These are phyloP conservation scores for Megalonaias nervosa DNA, from an alignment of 1,140 invertebrate genomes.

Conservation along the genomic window DNA sequence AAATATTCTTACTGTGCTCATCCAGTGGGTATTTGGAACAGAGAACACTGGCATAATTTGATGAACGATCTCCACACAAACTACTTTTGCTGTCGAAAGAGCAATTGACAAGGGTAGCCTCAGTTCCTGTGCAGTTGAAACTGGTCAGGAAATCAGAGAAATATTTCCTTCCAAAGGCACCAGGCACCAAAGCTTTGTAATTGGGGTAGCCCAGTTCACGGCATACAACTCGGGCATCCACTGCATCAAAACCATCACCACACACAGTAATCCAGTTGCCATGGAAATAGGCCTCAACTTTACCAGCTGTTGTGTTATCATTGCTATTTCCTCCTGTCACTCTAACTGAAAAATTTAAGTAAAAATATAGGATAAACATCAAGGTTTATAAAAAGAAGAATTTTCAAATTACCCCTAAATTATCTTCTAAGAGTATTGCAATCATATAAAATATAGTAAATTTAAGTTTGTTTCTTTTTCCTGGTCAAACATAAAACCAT, in stretches of 20 bases:
- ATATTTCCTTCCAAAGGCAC: conserved; percentile 40
- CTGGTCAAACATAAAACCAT: too few relatives aligned
- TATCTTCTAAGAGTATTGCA: too few relatives aligned
- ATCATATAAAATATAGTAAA: too few relatives aligned
- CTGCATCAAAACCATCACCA: conserved; percentile 51
- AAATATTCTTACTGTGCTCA: conserved; percentile 28
- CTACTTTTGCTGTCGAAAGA: conserved; percentile 15
- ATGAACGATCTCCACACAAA: conserved; percentile 34
- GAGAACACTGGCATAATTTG: conserved; percentile 45
- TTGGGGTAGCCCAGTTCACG: conserved; percentile 62
- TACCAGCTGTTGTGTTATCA: conserved; percentile 37
- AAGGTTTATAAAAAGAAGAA: background rate
- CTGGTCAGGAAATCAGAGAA: conserved; percentile 33
- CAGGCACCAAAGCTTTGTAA: conserved; percentile 39
- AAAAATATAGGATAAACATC: background rate
- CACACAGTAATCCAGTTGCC: conserved; percentile 59
- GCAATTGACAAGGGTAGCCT: conserved; percentile 41
- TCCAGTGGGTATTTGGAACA: conserved; percentile 46
- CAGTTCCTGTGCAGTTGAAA: conserved; percentile 44
- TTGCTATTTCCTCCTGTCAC: conserved; percentile 36
- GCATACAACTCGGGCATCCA: conserved; percentile 59
- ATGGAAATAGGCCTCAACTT: conserved; percentile 42
- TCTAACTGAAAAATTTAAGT: conserved; percentile 39
- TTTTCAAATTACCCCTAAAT: too few relatives aligned
- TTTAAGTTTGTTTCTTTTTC: too few relatives aligned